Evolutionary conservation across 35 echinoderm and acorn worm genomes (phyloP).

Genomic region (Ptychodera flava): DNA sequence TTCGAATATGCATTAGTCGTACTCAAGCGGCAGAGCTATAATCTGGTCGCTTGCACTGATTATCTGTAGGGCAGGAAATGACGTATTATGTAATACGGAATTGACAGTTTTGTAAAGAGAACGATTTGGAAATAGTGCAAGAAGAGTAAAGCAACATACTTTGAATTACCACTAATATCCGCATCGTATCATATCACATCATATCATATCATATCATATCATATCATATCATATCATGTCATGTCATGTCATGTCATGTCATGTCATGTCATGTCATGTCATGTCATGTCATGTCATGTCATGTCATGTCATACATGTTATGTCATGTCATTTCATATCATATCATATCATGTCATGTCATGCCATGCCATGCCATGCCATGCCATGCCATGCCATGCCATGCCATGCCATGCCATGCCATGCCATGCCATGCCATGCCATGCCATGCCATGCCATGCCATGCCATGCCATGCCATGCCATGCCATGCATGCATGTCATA

Average conservation of each 20-base stretch:
- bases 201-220: conserved; percentile 10
- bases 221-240: conserved; percentile 22
- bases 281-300: conserved; percentile 16
- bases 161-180: too few species aligned
- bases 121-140: too few species aligned
- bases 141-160: too few species aligned
- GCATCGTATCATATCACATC: conserved; percentile 9
- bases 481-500: too few species aligned
- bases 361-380: conserved; percentile 14
- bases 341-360: conserved; percentile 17
- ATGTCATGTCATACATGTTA: conserved; percentile 5
- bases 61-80: too few species aligned
- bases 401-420: conserved; percentile 15
- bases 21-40: too few species aligned
- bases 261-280: conserved; percentile 23
- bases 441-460: conserved; percentile 8
- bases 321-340: conserved; percentile 4
- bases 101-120: too few species aligned
- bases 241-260: conserved; percentile 17
- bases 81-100: too few species aligned
- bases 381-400: conserved; percentile 16
- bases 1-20: too few species aligned
- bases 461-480: too few species aligned
- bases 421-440: conserved; percentile 8
- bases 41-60: too few species aligned